These are phyloP conservation scores for Typhlichthys subterraneus DNA, from an alignment of 2,797 vertebrate species.

Conservation along the genomic window DNA sequence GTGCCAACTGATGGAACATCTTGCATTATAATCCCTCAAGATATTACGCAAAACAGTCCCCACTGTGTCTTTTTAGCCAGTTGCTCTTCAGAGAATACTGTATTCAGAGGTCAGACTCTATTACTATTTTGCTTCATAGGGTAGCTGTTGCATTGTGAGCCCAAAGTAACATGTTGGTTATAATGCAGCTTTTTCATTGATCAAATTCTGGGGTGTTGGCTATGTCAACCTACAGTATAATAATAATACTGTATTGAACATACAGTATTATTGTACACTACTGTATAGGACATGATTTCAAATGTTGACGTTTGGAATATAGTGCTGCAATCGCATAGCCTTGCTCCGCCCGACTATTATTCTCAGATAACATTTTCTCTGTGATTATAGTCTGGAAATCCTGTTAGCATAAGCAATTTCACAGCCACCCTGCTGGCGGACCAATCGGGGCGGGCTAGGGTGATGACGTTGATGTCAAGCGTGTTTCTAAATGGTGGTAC, in stretches of 20 bases:
- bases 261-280: too few species aligned
- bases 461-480: too few species aligned
- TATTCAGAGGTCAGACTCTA: slow-evolving; percentile 66
- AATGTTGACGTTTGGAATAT: not conserved
- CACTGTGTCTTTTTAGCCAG: slow-evolving; percentile 51
- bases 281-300: too few species aligned
- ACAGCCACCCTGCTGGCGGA: too few species aligned
- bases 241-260: too few species aligned
- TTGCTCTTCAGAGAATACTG: slow-evolving; percentile 52
- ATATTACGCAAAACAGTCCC: slow-evolving; percentile 42
- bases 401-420: too few species aligned
- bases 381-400: too few species aligned
- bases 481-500: too few species aligned
- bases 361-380: too few species aligned
- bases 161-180: slow-evolving; percentile 27
- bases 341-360: too few species aligned
- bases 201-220: slow-evolving; percentile 1
- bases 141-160: slow-evolving; percentile 39
- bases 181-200: slow-evolving; percentile 7
- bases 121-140: slow-evolving; percentile 58
- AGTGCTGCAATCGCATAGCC: not conserved
- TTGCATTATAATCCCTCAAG: slow-evolving; percentile 44
- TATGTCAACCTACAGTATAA: too few species aligned
- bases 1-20: slow-evolving; percentile 28
- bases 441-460: too few species aligned